Conservation (phyloP, 2,888 invertebrate species). For the Xestia xanthographa region DNA sequence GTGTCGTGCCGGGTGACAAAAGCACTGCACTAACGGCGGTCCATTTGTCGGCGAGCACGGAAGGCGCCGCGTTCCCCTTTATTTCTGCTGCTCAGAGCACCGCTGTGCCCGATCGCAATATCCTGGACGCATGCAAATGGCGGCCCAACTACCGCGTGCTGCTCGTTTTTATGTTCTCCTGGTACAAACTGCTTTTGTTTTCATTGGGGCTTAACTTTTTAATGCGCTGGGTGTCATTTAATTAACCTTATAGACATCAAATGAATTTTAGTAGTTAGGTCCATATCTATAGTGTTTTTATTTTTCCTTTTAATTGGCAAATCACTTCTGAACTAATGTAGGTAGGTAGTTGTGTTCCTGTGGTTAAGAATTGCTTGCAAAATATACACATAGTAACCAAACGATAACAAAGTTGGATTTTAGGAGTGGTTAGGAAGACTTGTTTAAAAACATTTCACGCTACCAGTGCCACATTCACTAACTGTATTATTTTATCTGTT, state of each 20-base stretch:
- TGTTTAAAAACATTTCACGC: constrained; percentile 58
- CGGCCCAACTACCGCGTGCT: constrained; percentile 65
- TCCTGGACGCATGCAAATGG: constrained; percentile 73
- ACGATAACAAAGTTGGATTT: constrained; percentile 47
- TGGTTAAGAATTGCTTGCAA: neutral
- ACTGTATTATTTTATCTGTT: constrained; percentile 81
- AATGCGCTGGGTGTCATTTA: constrained; percentile 22
- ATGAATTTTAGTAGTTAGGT: neutral
- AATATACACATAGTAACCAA: constrained; percentile 13
- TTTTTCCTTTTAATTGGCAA: neutral
- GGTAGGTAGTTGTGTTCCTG: constrained; percentile 3
- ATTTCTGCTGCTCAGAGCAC: constrained; percentile 65
- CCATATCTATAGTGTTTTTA: neutral
- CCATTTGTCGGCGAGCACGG: constrained; percentile 73
- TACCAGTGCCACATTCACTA: constrained; percentile 68
- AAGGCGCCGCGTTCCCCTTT: constrained; percentile 65
- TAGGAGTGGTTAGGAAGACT: too few species aligned
- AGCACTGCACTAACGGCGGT: constrained; percentile 67
- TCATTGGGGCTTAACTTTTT: constrained; percentile 30
- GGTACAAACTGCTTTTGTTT: constrained; percentile 67
- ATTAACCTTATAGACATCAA: constrained; percentile 21
- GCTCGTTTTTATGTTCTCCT: constrained; percentile 70
- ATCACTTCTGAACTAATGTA: neutral
- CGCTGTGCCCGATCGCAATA: constrained; percentile 70
- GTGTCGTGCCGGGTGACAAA: constrained; percentile 56